Conservation (phyloP, 2,113 vertebrate species). For the Atrichornis clamosus region DNA sequence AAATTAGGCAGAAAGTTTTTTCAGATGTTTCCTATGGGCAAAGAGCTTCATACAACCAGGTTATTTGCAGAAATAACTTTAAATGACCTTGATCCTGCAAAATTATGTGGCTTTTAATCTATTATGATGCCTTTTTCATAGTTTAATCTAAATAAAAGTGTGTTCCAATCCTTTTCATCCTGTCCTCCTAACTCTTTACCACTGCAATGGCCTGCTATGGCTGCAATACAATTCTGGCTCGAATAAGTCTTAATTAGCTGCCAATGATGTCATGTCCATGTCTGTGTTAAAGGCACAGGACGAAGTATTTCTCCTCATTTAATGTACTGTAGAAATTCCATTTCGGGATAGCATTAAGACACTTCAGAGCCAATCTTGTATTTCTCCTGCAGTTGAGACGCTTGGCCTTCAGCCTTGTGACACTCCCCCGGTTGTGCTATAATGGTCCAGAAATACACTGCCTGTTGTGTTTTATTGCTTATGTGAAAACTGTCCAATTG, state of each 20-base stretch:
- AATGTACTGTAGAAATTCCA: conserved; percentile 75
- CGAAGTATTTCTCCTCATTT: conserved; percentile 71
- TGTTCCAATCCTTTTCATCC: neutral
- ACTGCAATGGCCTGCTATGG: neutral
- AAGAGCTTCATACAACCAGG: neutral
- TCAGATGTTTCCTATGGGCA: neutral
- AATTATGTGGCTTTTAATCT: neutral
- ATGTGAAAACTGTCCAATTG: conserved; percentile 63
- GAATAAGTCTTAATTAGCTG: conserved; percentile 72
- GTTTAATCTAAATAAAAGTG: neutral
- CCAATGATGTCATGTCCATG: conserved; percentile 73
- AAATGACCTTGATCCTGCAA: neutral
- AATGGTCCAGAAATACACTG: conserved; percentile 67
- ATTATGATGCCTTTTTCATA: neutral
- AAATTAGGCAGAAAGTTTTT: neutral
- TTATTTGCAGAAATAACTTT: neutral
- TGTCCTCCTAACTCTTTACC: neutral
- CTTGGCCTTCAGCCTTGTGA: conserved; percentile 73
- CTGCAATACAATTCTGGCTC: conserved; percentile 65
- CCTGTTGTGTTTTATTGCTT: conserved; percentile 73
- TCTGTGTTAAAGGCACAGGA: conserved; percentile 71
- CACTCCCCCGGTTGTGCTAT: conserved; percentile 64
- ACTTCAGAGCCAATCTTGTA: conserved; percentile 68
- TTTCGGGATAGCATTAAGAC: conserved; percentile 69
- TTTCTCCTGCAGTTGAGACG: conserved; percentile 57